Base-by-base conservation (phyloP, 2,888 invertebrate genomes). In the Hedya salicella region DNA sequence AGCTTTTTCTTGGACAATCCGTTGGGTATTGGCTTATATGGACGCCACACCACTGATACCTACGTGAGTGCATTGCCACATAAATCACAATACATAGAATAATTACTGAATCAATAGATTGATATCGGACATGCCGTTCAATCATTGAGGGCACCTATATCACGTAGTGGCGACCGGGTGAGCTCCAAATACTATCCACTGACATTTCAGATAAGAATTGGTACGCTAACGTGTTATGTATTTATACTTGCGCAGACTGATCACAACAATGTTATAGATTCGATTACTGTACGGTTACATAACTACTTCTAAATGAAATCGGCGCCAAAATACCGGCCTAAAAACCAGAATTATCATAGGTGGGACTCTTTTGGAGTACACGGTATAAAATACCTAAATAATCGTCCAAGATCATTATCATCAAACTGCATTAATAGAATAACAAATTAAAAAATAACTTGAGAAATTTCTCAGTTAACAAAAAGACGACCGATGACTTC, bases 171-270 rank as follows among this genome's bases (percentile, higher is more conserved):
- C 44, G 30, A 42, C 30, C 42, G 32, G 44, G 44, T 59, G 59
- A 36, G 42, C 59, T 59, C 59, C 14, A 59, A 54, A 65, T 65
- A 59, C 44, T 65, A 49, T 57, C 36, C 63, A 63, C 25, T 65
- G 64, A 65, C 64, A 65, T 65, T 59, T 65, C 44, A 44, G 36
- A 59, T 65, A 52, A 65, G 59, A 65, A 65, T 46, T 13, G 32
- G 59, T 52, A 39, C 52, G 50, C 48, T 32, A 49, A 36, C n/a
- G n/a, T n/a, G n/a, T 21, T 44, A 16, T n/a, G 21, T 59, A 64
- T 59, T 64, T 59, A 50, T 59, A 64, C 42, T 4, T 57, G 57
- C 32, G 57, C 64, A 30, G 64, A 16, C 52, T 19, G 48, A 48
- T 36, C 36, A 36, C 36, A 36, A 36, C 36, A 36, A 36, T 11